Evolutionary conservation across 2,888 invertebrate species (phyloP), one percentile per base, ranked within the genome.

Genomic region (Cerceris ruficornis): DNA sequence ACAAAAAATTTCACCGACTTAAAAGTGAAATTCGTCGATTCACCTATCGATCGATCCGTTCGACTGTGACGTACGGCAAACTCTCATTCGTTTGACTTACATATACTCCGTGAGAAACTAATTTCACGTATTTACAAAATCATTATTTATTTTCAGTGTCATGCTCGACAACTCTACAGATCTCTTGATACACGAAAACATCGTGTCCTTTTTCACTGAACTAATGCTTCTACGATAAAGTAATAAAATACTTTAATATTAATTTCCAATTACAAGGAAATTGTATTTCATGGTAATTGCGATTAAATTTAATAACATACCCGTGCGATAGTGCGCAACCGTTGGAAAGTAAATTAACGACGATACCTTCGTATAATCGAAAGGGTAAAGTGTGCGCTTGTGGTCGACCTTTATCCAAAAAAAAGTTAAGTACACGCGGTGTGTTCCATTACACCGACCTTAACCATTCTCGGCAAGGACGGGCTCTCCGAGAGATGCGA

Each of bases 401-500:
- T 13, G 11, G 28, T 15, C 50, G 60, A 70, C 13, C 60, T 62
- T 57, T 61, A 59, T 50, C 49, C 58, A 55, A 41, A 61, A 67
- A 75, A 82, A 74, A 73, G 55, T 76, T 59, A 58, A 50, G 60
- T 57, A 61, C 67, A 67, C 72, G 70, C 59, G 57, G 68, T 58
- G 58, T 55, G 61, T 62, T 73, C 61, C 60, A 73, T 85, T 80
- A 70, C 49, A 60, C 14, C 76, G 76, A 80, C 85, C 86, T 86
- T 76, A 85, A 66, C 74, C 72, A 80, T 86, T 77, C 77, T 67
- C 43, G 8, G 62, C 80, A 83, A 85, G 86, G 83, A 86, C 81
- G 28, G 28, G 78, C 43, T 71, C 46, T 42, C 15, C 43, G 57
- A 49, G 60, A 76, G 68, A 59, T 46, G 59, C 28, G 55, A 74